These are phyloP conservation scores for Rhinolophus ferrumequinum DNA, from an alignment of 2,113 vertebrate genomes.

Conservation along the genomic window DNA sequence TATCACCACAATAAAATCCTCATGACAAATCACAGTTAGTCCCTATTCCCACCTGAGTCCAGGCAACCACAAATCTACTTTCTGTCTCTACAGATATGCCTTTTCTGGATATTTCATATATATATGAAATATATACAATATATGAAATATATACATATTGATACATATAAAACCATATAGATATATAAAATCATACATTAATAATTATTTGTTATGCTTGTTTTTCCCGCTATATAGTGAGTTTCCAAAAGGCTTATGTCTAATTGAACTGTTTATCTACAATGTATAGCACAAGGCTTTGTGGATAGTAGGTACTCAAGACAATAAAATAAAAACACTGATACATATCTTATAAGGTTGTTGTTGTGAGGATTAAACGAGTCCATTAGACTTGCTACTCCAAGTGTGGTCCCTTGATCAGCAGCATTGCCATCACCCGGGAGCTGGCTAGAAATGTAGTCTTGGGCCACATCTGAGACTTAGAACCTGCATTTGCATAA, in stretches of 20 bases:
- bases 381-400: not conserved
- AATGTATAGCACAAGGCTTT: not conserved
- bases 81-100: not conserved
- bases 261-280: not conserved
- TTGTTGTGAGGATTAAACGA: not conserved
- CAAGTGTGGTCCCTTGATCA: not conserved
- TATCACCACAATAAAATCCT: not conserved
- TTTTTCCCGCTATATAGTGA: not conserved
- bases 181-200: not conserved
- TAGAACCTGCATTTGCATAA: slow-evolving; percentile 37
- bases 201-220: slow-evolving; percentile 14
- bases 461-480: not conserved
- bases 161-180: too few species aligned
- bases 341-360: not conserved
- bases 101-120: slow-evolving; percentile 32
- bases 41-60: not conserved
- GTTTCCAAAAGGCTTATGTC: not conserved
- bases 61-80: not conserved
- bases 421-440: not conserved
- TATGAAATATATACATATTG: too few species aligned
- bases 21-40: not conserved
- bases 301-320: not conserved
- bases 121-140: not conserved
- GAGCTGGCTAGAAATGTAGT: not conserved
- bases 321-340: not conserved